Evolutionary conservation across 2,888 invertebrate genomes (phyloP).

Genomic region (Hyalella azteca): DNA sequence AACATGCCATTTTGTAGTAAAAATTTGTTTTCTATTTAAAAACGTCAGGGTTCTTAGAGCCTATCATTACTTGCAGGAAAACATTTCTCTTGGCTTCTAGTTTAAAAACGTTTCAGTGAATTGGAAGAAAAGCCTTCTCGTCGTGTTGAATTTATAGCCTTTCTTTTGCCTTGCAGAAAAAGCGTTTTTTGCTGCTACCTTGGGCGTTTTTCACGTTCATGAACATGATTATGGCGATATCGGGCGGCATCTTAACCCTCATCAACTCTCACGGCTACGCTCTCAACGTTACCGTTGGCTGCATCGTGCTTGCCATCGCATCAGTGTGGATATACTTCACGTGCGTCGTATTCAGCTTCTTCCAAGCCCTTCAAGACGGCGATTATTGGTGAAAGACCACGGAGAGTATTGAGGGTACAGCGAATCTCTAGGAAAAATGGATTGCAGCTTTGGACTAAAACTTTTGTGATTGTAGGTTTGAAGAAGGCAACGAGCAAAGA

Average conservation of each 20-base stretch:
- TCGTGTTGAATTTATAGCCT: background rate
- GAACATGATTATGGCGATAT: constrained; percentile 57
- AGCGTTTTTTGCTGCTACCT: constrained; percentile 54
- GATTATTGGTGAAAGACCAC: constrained; percentile 51
- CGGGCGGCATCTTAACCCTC: constrained; percentile 54
- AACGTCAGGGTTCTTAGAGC: no score
- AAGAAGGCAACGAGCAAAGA: no score
- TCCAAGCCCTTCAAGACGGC: constrained; percentile 56
- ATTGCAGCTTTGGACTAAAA: no score
- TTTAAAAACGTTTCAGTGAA: no score
- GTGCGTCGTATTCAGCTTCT: constrained; percentile 57
- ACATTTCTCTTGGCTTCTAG: no score
- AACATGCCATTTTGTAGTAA: no score
- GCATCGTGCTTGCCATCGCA: constrained; percentile 50
- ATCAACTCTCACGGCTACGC: constrained; percentile 56
- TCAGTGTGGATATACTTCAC: constrained; percentile 55
- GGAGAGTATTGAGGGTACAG: background rate
- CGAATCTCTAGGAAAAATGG: no score
- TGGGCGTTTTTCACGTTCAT: constrained; percentile 58
- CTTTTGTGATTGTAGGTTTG: no score
- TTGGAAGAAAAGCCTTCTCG: no score
- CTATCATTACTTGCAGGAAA: no score
- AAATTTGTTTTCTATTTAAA: no score
- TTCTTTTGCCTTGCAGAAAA: constrained; percentile 45
- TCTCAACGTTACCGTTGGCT: constrained; percentile 46